These are phyloP conservation scores for Electrophaes corylata DNA, from an alignment of 2,888 invertebrate species.

Conservation along the genomic window DNA sequence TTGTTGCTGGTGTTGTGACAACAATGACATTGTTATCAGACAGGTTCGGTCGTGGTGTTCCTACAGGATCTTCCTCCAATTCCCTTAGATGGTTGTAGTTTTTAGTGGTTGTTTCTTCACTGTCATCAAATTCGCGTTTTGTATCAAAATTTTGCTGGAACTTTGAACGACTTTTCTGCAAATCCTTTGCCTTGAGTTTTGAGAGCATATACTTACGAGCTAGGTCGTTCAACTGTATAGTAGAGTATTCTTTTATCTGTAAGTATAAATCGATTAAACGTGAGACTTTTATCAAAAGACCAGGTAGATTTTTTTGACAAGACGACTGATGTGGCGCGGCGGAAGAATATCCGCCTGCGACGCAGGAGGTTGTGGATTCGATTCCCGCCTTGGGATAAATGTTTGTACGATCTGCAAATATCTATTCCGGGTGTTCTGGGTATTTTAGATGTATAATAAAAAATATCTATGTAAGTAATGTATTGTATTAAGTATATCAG, in stretches of 20 bases:
- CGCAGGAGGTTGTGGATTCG: no score
- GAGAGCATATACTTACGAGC: slow-evolving; percentile 62
- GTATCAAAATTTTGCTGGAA: slow-evolving; percentile 33
- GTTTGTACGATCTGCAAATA: no score
- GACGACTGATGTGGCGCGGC: no score
- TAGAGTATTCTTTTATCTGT: slow-evolving; percentile 73
- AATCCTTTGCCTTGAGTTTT: slow-evolving; percentile 57
- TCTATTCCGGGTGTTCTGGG: no score
- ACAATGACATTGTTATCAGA: slow-evolving; percentile 67
- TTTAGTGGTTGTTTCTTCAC: slow-evolving; percentile 50
- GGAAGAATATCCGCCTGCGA: no score
- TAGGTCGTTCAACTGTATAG: slow-evolving; percentile 71
- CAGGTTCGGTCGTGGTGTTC: slow-evolving; percentile 60
- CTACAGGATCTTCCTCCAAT: slow-evolving; percentile 73
- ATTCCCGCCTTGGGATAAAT: no score
- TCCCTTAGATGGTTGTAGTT: slow-evolving; percentile 60
- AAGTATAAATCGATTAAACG: slow-evolving; percentile 25
- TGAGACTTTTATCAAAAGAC: no score
- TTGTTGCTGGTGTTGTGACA: slow-evolving; percentile 58
- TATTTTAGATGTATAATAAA: no score
- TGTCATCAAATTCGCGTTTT: slow-evolving; percentile 36
- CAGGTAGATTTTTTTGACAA: no score
- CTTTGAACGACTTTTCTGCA: slow-evolving; percentile 52
- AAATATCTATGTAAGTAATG: no score
- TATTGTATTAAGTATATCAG: no score